These are phyloP conservation scores for Periphyllus acericola DNA, from an alignment of 2,888 invertebrate genomes.

Conservation along the genomic window DNA sequence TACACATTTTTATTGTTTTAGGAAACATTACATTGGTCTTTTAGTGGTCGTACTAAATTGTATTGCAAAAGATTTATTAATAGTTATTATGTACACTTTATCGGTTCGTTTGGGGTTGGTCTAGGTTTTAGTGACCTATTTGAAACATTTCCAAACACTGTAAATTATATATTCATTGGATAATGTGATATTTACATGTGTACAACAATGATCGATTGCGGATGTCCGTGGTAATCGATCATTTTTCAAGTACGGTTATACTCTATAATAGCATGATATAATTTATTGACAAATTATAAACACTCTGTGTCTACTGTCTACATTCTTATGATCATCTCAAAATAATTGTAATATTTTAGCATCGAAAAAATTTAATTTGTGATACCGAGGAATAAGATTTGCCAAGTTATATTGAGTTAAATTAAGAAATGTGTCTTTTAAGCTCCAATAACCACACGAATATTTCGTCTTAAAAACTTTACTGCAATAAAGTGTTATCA, in stretches of 20 bases:
- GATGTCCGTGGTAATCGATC: background rate
- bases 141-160: slow-evolving; percentile 30
- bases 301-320: background rate
- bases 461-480: too few relatives aligned
- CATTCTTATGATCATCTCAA: too few relatives aligned
- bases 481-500: too few relatives aligned
- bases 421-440: too few relatives aligned
- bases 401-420: too few relatives aligned
- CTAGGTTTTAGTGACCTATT: slow-evolving; percentile 38
- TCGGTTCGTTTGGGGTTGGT: background rate
- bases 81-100: slow-evolving; percentile 18
- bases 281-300: background rate
- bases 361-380: too few relatives aligned
- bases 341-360: too few relatives aligned
- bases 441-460: too few relatives aligned
- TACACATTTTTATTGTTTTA: slow-evolving; percentile 38
- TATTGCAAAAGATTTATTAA: slow-evolving; percentile 37
- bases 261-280: background rate
- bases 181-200: background rate
- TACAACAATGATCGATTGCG: slow-evolving; percentile 12
- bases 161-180: slow-evolving; percentile 7
- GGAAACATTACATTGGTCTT: slow-evolving; percentile 38
- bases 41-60: slow-evolving; percentile 11
- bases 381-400: too few relatives aligned
- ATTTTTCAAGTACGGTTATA: background rate